Conservation (phyloP, 1,140 invertebrate species). For the Octopus sinensis region DNA sequence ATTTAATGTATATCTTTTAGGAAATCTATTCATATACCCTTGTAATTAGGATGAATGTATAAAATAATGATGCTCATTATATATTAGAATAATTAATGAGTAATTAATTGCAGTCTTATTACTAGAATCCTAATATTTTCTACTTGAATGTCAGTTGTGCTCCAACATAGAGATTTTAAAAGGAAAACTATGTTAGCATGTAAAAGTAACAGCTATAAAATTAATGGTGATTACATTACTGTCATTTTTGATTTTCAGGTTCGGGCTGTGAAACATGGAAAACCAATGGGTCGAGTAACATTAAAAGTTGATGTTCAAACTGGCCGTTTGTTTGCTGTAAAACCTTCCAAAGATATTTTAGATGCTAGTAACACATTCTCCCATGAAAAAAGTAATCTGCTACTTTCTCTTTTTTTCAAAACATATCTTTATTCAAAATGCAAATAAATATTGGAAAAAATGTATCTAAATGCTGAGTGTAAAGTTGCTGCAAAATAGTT, state of each 20-base stretch:
- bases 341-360: conserved; percentile 48
- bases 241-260: conserved; percentile 33
- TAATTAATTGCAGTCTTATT: no score
- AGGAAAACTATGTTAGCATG: not conserved
- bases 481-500: no score
- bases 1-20: no score
- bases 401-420: not conserved
- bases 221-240: not conserved
- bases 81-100: no score
- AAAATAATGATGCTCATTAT: no score
- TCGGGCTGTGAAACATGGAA: conserved; percentile 38
- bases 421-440: no score
- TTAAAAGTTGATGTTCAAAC: conserved; percentile 52
- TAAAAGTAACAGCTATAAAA: not conserved
- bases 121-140: no score
- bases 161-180: not conserved
- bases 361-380: conserved; percentile 44
- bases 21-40: no score
- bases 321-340: conserved; percentile 48
- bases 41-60: no score
- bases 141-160: no score
- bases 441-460: no score
- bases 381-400: conserved; percentile 51
- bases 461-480: no score
- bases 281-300: conserved; percentile 34